Conservation (phyloP, 2,797 vertebrate genomes). For the Typhlichthys subterraneus region DNA sequence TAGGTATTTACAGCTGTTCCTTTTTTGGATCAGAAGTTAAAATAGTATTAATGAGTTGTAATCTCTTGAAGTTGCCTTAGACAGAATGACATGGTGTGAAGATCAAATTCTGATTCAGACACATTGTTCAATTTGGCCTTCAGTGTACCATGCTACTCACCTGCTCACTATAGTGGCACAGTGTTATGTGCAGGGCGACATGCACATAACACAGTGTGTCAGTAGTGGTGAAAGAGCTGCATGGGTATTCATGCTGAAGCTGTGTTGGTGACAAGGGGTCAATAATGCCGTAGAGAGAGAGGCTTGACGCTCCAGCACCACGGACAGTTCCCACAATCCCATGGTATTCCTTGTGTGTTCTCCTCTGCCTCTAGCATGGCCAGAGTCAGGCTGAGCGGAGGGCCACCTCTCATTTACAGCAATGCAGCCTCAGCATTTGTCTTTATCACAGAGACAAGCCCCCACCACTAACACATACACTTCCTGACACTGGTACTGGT, state of each 20-base stretch:
- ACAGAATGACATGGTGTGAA: no score
- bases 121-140: no score
- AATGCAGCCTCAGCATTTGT: conserved; percentile 71
- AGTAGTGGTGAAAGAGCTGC: no score
- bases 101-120: no score
- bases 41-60: no score
- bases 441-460: conserved; percentile 60
- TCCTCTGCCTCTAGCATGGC: conserved; percentile 29
- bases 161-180: no score
- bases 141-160: not conserved
- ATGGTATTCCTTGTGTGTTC: conserved; percentile 5
- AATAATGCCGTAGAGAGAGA: conserved; percentile 33
- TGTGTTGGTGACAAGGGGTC: not conserved
- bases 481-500: not conserved
- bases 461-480: conserved; percentile 14
- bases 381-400: conserved; percentile 47
- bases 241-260: no score
- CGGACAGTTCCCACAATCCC: conserved; percentile 64
- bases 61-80: no score
- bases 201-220: no score
- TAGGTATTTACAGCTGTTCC: conserved; percentile 72
- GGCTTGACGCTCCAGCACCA: conserved; percentile 65
- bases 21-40: conserved; percentile 74
- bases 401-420: conserved; percentile 72
- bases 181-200: no score